Base-by-base conservation (phyloP, 2,888 invertebrate genomes). In the Scotopteryx bipunctaria region DNA sequence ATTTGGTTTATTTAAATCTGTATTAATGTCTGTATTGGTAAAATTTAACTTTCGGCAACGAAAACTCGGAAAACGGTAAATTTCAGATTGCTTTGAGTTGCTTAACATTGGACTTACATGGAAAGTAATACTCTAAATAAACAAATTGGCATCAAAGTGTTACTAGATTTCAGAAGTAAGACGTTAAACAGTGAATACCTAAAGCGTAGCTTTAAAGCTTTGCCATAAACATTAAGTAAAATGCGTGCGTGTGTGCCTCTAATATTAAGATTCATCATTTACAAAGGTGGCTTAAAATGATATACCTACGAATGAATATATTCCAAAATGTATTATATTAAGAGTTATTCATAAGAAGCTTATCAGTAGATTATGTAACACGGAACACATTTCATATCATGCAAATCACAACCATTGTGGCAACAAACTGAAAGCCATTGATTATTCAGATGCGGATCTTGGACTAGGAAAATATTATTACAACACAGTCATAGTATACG, bases 401-500 rank as follows among this genome's bases (percentile, higher is more conserved):
- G 47, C 21, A 59, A 63, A 66, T 60, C 60, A 58, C 48, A 47
- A 60, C 45, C 43, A 55, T 16, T 48, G 54, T 51, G 45, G 45
- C 48, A 53, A 62, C 55, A 59, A 64, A 57, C 55, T 51, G 53
- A 62, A 56, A 55, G 36, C 45, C 51, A 55, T 61, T 33, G 48
- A 58, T 64, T 61, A 67, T 62, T 63, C 55, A 57, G 45, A 57
- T 40, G 55, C 40, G 40, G 44, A 58, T 56, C 49, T 56, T 47
- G 43, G 38, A 29, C 36, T 57, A 69, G 62, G 71, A 67, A 71
- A 72, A 67, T 54, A 64, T 62, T 29, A 37, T 57, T 64, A 59
- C 60, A 63, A 67, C 66, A 69, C 63, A n/a, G n/a, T n/a, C n/a
- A 65, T 70, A 56, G 65, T 57, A 62, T 67, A 65, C 63, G 57